Conservation (phyloP, 2,113 vertebrate genomes). For the Lagopus leucura region DNA sequence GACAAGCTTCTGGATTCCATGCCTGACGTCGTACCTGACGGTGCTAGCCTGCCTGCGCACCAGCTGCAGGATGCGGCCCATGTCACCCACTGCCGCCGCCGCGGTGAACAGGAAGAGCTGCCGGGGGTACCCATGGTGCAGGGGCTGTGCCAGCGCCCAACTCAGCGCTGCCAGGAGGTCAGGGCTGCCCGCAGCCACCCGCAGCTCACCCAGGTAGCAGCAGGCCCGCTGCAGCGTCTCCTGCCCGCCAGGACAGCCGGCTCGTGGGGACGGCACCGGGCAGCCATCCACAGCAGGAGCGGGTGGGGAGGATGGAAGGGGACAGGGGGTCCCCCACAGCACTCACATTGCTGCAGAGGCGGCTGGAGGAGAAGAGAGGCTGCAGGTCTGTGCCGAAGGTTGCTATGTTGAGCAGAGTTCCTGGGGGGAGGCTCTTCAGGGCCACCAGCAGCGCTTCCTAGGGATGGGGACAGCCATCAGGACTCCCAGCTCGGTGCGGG, state of each 20-base stretch:
- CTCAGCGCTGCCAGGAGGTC: slow-evolving; percentile 86
- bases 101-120: slow-evolving; percentile 91
- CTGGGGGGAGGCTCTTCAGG: slow-evolving; percentile 89
- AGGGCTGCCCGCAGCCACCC: slow-evolving; percentile 66
- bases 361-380: slow-evolving; percentile 88
- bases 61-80: slow-evolving; percentile 86
- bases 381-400: slow-evolving; percentile 80
- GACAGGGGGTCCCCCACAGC: accelerated
- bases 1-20: accelerated
- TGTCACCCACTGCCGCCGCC: slow-evolving; percentile 59
- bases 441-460: slow-evolving; percentile 92
- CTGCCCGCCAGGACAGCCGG: slow-evolving; percentile 35
- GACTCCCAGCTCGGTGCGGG: not conserved
- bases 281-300: accelerated
- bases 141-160: slow-evolving; percentile 88
- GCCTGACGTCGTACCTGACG: slow-evolving; percentile 78
- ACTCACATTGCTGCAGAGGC: slow-evolving; percentile 88
- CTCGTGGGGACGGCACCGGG: accelerated
- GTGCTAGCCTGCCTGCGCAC: slow-evolving; percentile 86
- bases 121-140: slow-evolving; percentile 87
- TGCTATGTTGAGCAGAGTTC: slow-evolving; percentile 88
- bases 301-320: accelerated
- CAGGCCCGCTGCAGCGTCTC: slow-evolving; percentile 80
- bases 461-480: not conserved
- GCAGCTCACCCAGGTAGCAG: slow-evolving; percentile 83